Conservation (phyloP, 2,113 vertebrate genomes). For the Hippocampus barbouri region DNA sequence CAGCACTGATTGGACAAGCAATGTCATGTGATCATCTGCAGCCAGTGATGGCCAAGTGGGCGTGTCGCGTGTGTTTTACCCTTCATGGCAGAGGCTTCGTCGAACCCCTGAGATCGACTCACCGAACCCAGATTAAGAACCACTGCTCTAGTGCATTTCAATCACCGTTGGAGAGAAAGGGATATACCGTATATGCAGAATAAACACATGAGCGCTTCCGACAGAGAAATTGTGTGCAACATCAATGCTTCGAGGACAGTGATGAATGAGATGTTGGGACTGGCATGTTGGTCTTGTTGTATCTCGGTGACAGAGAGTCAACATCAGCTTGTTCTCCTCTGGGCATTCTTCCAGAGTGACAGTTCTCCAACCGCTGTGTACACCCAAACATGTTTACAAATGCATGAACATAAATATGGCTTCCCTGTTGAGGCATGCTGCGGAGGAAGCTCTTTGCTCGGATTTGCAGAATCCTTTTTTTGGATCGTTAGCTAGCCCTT, state of each 20-base stretch:
- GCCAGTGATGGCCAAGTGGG: no score
- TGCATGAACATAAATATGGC: neutral
- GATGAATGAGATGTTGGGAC: slow-evolving; percentile 30
- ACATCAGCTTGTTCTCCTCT: slow-evolving; percentile 19
- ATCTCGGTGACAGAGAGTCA: slow-evolving; percentile 12
- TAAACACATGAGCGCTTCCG: neutral
- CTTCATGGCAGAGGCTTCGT: no score
- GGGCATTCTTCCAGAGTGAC: slow-evolving; percentile 16
- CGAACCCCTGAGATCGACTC: no score
- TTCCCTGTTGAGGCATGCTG: neutral
- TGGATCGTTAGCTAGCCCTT: neutral
- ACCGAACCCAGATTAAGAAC: no score
- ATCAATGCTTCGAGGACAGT: slow-evolving; percentile 24
- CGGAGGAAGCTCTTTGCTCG: neutral
- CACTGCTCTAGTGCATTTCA: no score
- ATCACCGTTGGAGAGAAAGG: neutral
- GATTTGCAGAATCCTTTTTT: neutral
- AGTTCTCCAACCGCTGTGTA: slow-evolving; percentile 1
- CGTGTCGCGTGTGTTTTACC: no score
- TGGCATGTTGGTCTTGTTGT: slow-evolving; percentile 15
- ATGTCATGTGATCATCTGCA: no score
- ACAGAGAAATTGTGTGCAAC: neutral
- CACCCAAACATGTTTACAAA: neutral
- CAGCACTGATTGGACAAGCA: no score
- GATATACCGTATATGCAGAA: neutral